Percentiles rank a stretch among this genome's conserved stretches.
Evolutionary conservation across 2,888 invertebrate species (phyloP).

Genomic region (Prenolepis imparis): DNA sequence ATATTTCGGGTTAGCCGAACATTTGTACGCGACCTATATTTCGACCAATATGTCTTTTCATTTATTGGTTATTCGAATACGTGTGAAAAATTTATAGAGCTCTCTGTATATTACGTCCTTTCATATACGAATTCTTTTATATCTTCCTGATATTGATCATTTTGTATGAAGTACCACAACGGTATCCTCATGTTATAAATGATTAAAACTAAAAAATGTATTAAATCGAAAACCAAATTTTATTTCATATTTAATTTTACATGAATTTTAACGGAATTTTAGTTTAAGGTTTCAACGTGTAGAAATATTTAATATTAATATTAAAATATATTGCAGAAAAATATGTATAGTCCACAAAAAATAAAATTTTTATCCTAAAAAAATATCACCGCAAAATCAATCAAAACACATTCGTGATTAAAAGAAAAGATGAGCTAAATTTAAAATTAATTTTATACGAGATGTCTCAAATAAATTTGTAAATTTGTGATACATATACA

Average conservation of each 20-base stretch:
- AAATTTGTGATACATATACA: neutral
- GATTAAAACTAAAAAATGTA: neutral
- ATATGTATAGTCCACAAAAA: neutral
- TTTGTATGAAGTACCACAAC: neutral
- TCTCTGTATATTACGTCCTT: conserved; percentile 3
- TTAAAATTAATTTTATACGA: neutral
- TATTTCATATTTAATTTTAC: conserved; percentile 1
- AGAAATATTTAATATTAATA: conserved; percentile 12
- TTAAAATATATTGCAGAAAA: conserved; percentile 8
- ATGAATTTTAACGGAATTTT: neutral
- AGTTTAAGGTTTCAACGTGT: neutral
- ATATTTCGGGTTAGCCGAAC: conserved; percentile 36
- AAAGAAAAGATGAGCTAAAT: neutral
- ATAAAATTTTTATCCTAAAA: neutral
- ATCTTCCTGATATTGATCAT: conserved; percentile 5
- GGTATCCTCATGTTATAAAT: neutral
- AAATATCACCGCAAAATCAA: neutral
- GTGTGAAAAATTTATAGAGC: conserved; percentile 37
- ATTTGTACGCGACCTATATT: conserved; percentile 36
- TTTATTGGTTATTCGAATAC: conserved; percentile 39
- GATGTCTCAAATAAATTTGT: neutral
- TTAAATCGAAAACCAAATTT: neutral
- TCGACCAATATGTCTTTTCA: conserved; percentile 39
- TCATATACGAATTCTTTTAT: conserved; percentile 18
- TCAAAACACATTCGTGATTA: neutral